Conservation (phyloP, 1,140 invertebrate genomes). For the Eriosoma lanigerum region DNA sequence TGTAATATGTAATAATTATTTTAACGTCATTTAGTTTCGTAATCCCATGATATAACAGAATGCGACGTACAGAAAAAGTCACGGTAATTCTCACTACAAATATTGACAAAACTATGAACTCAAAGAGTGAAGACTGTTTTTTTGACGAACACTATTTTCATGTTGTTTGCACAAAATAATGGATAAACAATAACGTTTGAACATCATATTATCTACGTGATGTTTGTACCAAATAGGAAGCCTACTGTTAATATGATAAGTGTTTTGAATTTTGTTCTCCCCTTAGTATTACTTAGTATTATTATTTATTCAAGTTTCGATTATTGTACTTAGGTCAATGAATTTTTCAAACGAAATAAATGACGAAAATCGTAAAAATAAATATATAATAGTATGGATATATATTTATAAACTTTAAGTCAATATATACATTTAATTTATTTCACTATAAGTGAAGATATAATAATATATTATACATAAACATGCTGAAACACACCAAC, state of each 20-base stretch:
- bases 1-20: not conserved
- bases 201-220: not conserved
- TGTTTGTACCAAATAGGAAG: not conserved
- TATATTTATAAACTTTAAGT: too few relatives aligned
- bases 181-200: constrained; percentile 37
- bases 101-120: constrained; percentile 35
- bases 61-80: constrained; percentile 4
- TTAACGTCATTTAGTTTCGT: constrained; percentile 8
- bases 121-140: constrained; percentile 20
- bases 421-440: too few relatives aligned
- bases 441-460: too few relatives aligned
- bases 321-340: too few relatives aligned
- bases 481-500: too few relatives aligned
- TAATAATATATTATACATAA: too few relatives aligned
- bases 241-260: not conserved
- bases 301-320: too few relatives aligned
- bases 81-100: not conserved
- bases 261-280: not conserved
- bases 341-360: too few relatives aligned
- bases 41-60: constrained; percentile 7
- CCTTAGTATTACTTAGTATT: too few relatives aligned
- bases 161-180: constrained; percentile 26
- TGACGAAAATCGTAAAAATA: too few relatives aligned
- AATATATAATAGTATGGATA: too few relatives aligned
- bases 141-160: constrained; percentile 2